Conservation (phyloP, 1,140 invertebrate species). For the Drosophila pseudoobscura region DNA sequence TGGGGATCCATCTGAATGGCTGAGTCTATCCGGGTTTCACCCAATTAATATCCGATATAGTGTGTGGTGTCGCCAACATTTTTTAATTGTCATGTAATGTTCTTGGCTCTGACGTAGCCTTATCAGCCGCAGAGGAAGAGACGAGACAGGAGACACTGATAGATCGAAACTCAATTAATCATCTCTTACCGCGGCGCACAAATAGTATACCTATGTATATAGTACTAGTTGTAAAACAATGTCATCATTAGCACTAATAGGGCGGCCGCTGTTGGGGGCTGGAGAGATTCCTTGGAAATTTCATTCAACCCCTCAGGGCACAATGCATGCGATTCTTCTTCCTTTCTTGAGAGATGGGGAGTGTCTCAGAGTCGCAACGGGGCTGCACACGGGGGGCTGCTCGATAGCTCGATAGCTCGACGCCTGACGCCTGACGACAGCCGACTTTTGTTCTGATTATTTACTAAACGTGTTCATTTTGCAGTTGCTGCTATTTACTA, state of each 20-base stretch:
- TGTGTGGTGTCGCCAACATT: constrained; percentile 1
- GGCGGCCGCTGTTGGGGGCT: constrained; percentile 3
- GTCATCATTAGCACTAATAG: constrained; percentile 63
- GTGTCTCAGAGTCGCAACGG: too few relatives aligned
- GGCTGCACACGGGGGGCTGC: too few relatives aligned
- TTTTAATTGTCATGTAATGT: constrained; percentile 64
- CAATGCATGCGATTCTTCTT: constrained; percentile 38
- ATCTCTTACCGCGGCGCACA: constrained; percentile 31
- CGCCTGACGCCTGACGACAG: constrained; percentile 39
- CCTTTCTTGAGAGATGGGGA: constrained; percentile 9
- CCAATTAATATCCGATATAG: background rate
- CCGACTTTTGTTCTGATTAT: constrained; percentile 59
- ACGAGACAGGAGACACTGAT: constrained; percentile 52
- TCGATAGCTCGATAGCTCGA: constrained; percentile 19
- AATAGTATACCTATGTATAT: too few relatives aligned
- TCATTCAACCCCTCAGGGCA: constrained; percentile 22
- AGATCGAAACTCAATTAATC: constrained; percentile 76
- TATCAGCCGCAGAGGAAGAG: constrained; percentile 28
- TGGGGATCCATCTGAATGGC: too few relatives aligned
- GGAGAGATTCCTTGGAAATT: constrained; percentile 34
- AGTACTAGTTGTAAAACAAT: constrained; percentile 49
- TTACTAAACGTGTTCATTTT: constrained; percentile 80
- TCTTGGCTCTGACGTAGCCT: constrained; percentile 38
- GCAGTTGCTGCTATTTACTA: constrained; percentile 77
- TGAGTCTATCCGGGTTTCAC: too few relatives aligned